phyloP scores from a whole-genome alignment of 2,113 vertebrate genomes.

The Sinocyclocheilus grahami region DNA sequence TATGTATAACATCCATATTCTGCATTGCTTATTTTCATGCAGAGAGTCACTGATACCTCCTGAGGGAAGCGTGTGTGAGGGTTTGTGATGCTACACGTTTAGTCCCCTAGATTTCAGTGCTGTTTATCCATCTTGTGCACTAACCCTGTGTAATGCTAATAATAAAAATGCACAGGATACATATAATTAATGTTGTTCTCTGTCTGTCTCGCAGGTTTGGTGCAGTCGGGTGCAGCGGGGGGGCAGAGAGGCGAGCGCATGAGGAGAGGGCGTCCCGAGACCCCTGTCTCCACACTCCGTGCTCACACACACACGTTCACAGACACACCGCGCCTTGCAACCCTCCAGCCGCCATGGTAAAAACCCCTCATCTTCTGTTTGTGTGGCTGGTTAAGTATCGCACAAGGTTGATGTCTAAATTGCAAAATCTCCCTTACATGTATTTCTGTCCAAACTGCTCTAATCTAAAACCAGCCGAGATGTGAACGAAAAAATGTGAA shows the following conservation, averaged over 20 bases:
- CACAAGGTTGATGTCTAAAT: not conserved
- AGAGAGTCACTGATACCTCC: constrained; percentile 2
- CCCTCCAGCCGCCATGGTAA: constrained; percentile 78
- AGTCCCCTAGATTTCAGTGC: not conserved
- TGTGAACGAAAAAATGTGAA: constrained; percentile 55
- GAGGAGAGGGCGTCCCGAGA: constrained; percentile 82
- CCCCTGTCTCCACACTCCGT: constrained; percentile 62
- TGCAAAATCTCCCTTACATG: not conserved
- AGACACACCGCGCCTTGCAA: constrained; percentile 73
- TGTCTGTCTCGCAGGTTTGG: constrained; percentile 68
- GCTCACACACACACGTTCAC: constrained; percentile 48
- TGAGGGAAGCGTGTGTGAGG: constrained; percentile 21
- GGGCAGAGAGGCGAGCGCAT: constrained; percentile 86
- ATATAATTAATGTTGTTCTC: constrained; percentile 10
- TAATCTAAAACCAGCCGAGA: constrained; percentile 31
- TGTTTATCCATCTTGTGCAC: not conserved
- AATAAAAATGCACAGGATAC: not conserved
- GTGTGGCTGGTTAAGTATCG: constrained; percentile 7
- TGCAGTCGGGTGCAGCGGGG: constrained; percentile 70
- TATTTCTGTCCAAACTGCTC: not conserved
- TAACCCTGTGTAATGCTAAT: not conserved
- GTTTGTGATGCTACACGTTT: constrained; percentile 8
- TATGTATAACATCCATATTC: constrained; percentile 20
- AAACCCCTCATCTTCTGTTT: not conserved
- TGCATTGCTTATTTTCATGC: constrained; percentile 14